These are phyloP conservation scores for Bombus terrestris DNA, from an alignment of 1,140 invertebrate species.

Conservation along the genomic window DNA sequence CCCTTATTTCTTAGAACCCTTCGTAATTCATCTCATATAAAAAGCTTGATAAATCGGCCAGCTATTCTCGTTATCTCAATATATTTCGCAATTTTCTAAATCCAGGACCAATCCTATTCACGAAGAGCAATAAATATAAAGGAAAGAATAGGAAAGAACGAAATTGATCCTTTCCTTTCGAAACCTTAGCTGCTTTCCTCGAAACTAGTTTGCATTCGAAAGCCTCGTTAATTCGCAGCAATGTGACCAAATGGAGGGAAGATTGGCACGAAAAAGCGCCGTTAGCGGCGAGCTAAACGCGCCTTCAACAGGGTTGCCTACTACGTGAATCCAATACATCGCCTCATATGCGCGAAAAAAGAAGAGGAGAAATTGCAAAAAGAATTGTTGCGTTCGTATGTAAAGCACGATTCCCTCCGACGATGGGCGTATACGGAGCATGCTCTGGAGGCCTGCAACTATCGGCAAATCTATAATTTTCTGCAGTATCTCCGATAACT, in stretches of 20 bases:
- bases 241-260: background rate
- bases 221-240: constrained; percentile 52
- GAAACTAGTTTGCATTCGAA: constrained; percentile 53
- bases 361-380: background rate
- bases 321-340: background rate
- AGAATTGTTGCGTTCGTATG: background rate
- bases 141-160: background rate
- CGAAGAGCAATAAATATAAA: too few species aligned
- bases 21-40: background rate
- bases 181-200: constrained; percentile 26
- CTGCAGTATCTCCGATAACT: constrained; percentile 47
- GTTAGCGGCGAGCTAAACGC: too few species aligned
- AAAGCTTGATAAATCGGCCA: background rate
- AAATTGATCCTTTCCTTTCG: background rate
- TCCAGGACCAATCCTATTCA: too few species aligned
- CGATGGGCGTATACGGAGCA: background rate
- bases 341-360: background rate
- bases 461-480: constrained; percentile 55
- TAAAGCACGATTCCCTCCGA: constrained; percentile 7
- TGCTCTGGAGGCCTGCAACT: background rate
- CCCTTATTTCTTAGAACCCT: background rate
- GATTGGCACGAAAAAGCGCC: too few species aligned
- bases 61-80: too few species aligned
- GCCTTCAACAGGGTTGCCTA: too few species aligned
- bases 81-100: too few species aligned